Evolutionary conservation across 1,140 invertebrate species (phyloP), one percentile per base, ranked within the genome.

Genomic region (Trichomalopsis sarcophagae): DNA sequence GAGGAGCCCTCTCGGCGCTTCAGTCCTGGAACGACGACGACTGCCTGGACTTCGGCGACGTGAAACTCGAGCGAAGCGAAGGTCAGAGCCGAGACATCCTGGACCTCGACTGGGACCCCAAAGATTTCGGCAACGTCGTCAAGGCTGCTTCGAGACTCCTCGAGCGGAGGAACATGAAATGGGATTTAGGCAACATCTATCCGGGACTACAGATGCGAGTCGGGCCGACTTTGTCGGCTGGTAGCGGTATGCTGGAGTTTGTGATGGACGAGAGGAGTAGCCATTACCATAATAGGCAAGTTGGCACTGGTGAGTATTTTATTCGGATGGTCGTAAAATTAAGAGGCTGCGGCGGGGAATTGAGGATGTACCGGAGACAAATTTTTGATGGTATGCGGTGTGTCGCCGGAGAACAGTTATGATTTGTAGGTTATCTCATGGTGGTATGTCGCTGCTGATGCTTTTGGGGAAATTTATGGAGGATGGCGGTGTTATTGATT

Each of bases 161-260:
- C 88, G 95, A 96, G 30, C 94, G 95, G 83, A 93, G 96, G n/a
- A 95, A 95, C 50, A 88, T 97, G 77, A 95, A 95, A 87, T 97
- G 96, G 96, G 95, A 96, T 84, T 93, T 97, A 89, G 94, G 95
- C 84, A 93, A 89, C 11, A 44, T 97, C 2, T 96, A 96, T 91
- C 96, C 96, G 0, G 96, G 96, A 6, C 88, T 97, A 10, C 93
- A 94, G 69, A 95, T 97, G 93, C 94, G 94, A 79, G 94, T 96
- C 71, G 96, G 96, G 11, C 96, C 96, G 47, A 94, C 93, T 80
- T 86, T 94, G 2, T 92, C 95, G 92, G 75, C 79, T 0, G 90
- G 94, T 86, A 90, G 94, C 81, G 96, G 96, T 55, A 91, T 96
- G 40, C 91, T 97, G n/a, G 96, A 97, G 89, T 97, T 97, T 88